phyloP scores from a whole-genome alignment of 1,140 invertebrate genomes.

The Pseudomyrmex flavicornis region DNA sequence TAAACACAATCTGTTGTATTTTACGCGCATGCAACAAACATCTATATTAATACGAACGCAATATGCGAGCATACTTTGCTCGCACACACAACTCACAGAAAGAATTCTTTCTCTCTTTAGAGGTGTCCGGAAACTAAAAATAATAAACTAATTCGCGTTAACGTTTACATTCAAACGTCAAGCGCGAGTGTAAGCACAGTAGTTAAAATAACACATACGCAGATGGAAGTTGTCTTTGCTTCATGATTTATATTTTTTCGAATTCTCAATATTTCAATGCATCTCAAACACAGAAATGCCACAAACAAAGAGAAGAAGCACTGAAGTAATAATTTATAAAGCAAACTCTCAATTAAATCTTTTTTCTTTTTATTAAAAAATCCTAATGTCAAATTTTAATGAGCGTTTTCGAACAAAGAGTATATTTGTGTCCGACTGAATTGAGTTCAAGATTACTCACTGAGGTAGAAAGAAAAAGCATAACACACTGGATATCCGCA shows the following conservation, averaged over 20 bases:
- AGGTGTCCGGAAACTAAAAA: constrained; percentile 33
- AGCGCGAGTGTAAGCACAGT: constrained; percentile 5
- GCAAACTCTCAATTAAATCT: background rate
- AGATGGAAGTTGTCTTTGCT: constrained; percentile 20
- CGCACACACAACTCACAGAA: too few species aligned
- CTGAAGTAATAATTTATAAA: background rate
- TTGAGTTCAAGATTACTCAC: constrained; percentile 7
- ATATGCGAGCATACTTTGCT: constrained; percentile 36
- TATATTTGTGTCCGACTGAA: background rate
- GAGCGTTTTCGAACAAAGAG: too few species aligned
- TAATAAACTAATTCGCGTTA: constrained; percentile 54
- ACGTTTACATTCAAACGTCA: constrained; percentile 47
- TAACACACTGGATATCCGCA: constrained; percentile 22
- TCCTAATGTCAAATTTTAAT: too few species aligned
- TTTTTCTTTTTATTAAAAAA: too few species aligned
- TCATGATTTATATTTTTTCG: background rate
- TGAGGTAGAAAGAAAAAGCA: constrained; percentile 20
- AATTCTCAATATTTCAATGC: background rate
- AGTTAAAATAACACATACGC: constrained; percentile 37
- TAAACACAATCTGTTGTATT: constrained; percentile 22
- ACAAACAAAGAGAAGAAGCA: background rate
- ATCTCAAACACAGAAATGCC: background rate
- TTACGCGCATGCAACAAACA: constrained; percentile 31
- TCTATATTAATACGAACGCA: constrained; percentile 32
- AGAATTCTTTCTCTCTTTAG: constrained; percentile 13